Evolutionary conservation across 2,797 vertebrate genomes (phyloP).

Genomic region (Coccyzus lansbergi): DNA sequence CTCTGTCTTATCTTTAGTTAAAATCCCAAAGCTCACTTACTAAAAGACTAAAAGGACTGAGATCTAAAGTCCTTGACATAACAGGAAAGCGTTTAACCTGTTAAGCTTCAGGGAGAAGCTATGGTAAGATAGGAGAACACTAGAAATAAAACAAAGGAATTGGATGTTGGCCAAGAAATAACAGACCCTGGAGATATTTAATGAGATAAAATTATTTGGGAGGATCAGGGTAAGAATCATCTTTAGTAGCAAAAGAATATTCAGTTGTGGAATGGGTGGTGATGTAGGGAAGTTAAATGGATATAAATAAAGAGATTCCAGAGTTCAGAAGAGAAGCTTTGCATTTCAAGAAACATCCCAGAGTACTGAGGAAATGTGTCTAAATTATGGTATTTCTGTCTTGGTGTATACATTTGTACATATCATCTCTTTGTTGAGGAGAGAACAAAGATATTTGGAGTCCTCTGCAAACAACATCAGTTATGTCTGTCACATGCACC

Average conservation of each 20-base stretch:
- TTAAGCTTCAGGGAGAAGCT: background rate
- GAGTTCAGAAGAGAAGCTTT: background rate
- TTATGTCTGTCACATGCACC: background rate
- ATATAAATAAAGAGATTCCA: background rate
- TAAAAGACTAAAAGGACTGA: background rate
- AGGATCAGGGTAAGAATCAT: background rate
- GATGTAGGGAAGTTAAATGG: background rate
- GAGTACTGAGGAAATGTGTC: background rate
- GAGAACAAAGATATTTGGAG: background rate
- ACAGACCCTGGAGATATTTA: background rate
- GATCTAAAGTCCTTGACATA: background rate
- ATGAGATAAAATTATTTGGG: background rate
- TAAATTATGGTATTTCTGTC: background rate
- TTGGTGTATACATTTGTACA: background rate
- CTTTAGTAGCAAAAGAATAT: background rate
- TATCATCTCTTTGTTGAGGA: background rate
- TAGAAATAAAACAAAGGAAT: background rate
- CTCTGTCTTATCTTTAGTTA: background rate
- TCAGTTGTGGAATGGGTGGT: background rate
- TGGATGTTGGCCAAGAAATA: background rate
- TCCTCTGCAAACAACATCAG: background rate
- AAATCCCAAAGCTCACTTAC: background rate
- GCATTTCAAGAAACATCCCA: background rate
- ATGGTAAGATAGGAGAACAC: background rate
- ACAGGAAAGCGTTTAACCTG: background rate